Percentiles rank a stretch among this genome's conserved stretches.
Conservation (phyloP, 2,797 vertebrate species). For the Poeciliopsis paucimaculata region DNA sequence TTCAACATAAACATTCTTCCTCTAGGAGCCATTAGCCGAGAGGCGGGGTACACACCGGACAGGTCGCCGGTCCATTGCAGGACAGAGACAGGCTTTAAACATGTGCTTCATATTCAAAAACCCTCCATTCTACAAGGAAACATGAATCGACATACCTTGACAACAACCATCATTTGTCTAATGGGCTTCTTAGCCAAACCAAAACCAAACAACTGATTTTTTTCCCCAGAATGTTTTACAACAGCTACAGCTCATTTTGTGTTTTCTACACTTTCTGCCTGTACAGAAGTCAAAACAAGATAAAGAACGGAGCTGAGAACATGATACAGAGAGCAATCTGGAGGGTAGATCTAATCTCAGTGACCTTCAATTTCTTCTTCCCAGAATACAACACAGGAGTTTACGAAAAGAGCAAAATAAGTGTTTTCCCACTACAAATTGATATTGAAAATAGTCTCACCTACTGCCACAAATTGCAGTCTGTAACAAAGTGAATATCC, state of each 20-base stretch:
- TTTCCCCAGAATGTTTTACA: not conserved
- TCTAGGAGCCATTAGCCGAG: no score
- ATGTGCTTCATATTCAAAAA: not conserved
- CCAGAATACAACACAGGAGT: not conserved
- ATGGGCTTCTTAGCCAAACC: not conserved
- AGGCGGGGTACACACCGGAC: no score
- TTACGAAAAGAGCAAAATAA: not conserved
- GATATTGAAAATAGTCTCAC: not conserved
- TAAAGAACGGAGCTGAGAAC: not conserved
- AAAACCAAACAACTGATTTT: not conserved
- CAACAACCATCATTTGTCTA: not conserved
- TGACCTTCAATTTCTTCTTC: slow-evolving; percentile 1
- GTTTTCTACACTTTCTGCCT: not conserved
- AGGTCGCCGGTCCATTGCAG: no score
- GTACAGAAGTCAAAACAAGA: not conserved
- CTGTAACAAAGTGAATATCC: not conserved
- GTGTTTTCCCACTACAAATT: not conserved
- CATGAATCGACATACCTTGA: no score
- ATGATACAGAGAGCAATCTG: not conserved
- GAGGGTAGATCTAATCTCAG: not conserved
- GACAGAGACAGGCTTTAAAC: not conserved
- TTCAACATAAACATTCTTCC: no score
- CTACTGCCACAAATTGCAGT: not conserved
- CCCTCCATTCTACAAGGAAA: not conserved
- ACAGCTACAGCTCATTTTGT: not conserved